Base-by-base conservation (phyloP, 2,888 invertebrate species). In the Epsilonema sp. region DNA sequence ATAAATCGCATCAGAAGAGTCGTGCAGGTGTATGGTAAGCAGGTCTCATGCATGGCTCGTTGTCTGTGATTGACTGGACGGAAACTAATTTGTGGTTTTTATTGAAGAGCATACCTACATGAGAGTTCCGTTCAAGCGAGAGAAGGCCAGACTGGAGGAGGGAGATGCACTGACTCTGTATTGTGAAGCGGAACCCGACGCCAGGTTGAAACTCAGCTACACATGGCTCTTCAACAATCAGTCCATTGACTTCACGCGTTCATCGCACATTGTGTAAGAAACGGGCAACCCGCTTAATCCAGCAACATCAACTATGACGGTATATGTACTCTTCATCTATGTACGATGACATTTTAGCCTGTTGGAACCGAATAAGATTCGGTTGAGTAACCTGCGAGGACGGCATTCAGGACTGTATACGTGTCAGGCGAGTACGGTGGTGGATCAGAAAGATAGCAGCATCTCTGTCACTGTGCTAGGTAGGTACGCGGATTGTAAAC, bases 11-110 rank as follows among this genome's bases (percentile, higher is more conserved):
- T 64, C 5, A 53, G 53, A 19, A 59, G 60, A 43, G 52, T 50
- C 16, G 52, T 63, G n/a, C 52, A 57, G 50, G 59, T 64, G 5
- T 63, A 57, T 55, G 56, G 63, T 63, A 46, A 48, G 58, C 52
- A 13, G 20, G 1, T 47, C n/a, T 46, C 22, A 22, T 36, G n/a
- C 31, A 24, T 3, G 43, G n/a, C n/a, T 13, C n/a, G 5, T 22
- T 4, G n/a, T 8, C 20, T 46, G 2, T 19, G 3, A 21, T 16
- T 25, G 47, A 25, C 19, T 5, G 21, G 46, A 47, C 45, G 47
- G 5, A 44, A 20, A 47, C n/a, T 3, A 45, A 21, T 23, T 13
- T 20, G 20, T 49, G 23, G 20, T 45, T 39, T 50, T 31, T 20
- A 3, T 5, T n/a, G n/a, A n/a, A n/a, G n/a, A n/a, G n/a, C n/a